Evolutionary conservation across 2,113 vertebrate species (phyloP).

Genomic region (Ctenodactylus gundi): DNA sequence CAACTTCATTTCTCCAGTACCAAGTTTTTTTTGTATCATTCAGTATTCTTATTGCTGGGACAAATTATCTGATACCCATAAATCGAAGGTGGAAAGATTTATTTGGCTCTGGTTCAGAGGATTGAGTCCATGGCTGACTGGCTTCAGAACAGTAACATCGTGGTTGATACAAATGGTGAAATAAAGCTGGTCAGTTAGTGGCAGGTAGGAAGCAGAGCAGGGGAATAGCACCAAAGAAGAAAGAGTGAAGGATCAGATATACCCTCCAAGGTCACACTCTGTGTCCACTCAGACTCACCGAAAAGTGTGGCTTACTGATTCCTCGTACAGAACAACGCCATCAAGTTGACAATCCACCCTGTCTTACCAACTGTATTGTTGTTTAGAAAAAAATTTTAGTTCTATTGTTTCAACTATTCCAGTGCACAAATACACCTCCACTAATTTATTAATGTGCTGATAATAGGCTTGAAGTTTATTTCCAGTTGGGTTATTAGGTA

Average conservation of each 20-base stretch:
- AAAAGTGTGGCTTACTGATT: neutral
- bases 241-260: neutral
- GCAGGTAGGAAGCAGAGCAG: neutral
- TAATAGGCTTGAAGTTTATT: neutral
- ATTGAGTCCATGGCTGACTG: neutral
- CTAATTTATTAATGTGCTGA: neutral
- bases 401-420: neutral
- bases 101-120: neutral
- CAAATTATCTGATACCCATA: neutral
- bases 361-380: neutral
- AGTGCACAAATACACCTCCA: neutral
- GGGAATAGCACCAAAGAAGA: neutral
- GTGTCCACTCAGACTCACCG: neutral
- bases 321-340: neutral
- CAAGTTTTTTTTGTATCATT: neutral
- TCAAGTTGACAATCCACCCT: neutral
- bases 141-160: neutral
- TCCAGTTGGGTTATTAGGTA: neutral
- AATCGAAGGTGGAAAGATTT: neutral
- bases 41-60: neutral
- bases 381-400: neutral
- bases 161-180: neutral
- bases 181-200: neutral
- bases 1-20: neutral
- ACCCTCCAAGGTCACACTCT: neutral